Conservation (phyloP, 2,888 invertebrate species). For the Dicroscelio sp. region DNA sequence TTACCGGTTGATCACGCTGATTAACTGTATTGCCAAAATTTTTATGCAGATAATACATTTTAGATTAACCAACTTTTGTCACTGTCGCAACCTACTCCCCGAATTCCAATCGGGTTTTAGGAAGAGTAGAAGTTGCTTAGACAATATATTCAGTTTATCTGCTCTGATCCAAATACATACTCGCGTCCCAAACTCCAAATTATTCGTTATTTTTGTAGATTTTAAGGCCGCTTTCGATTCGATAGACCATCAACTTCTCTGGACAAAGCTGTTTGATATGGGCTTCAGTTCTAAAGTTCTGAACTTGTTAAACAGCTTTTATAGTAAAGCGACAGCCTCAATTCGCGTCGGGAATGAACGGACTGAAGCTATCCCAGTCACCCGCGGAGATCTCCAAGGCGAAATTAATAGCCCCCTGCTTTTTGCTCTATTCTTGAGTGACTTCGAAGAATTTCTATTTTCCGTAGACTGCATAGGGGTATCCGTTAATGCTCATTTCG, state of each 20-base stretch:
- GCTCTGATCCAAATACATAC: constrained; percentile 23
- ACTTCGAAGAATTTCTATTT: constrained; percentile 25
- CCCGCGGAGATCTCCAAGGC: constrained; percentile 3
- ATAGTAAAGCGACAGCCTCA: background rate
- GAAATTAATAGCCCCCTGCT: constrained; percentile 27
- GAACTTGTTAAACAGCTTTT: constrained; percentile 3
- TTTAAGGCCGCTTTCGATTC: constrained; percentile 25
- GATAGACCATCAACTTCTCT: background rate
- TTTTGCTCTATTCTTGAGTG: constrained; percentile 16
- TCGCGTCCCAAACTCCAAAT: background rate
- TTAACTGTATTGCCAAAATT: constrained; percentile 21
- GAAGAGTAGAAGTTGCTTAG: background rate
- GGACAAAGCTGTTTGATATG: background rate
- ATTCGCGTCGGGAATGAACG: background rate
- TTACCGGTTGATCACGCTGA: constrained; percentile 16
- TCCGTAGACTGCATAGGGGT: background rate
- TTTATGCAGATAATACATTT: background rate
- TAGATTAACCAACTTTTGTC: background rate
- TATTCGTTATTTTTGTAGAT: constrained; percentile 21
- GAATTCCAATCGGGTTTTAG: constrained; percentile 8
- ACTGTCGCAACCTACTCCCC: background rate
- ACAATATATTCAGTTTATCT: constrained; percentile 20
- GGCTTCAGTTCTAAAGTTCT: constrained; percentile 23
- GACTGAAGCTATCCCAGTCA: background rate
- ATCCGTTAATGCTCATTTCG: background rate